Base-by-base conservation (phyloP, 1,140 invertebrate genomes). In the Sarcophaga bullata region DNA sequence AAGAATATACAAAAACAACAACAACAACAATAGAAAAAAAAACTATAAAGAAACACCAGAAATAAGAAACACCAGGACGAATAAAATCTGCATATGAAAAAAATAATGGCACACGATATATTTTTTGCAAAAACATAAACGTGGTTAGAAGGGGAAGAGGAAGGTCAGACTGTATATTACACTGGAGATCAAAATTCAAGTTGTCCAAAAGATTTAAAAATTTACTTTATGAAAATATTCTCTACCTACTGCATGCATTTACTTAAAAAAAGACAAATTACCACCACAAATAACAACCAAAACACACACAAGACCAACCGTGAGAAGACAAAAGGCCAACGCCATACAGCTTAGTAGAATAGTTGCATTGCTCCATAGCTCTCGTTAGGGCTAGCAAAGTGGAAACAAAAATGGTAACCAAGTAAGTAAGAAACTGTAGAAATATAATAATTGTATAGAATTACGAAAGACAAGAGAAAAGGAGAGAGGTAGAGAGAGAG, bases 401-500 rank as follows among this genome's bases (percentile, higher is more conserved):
- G 25, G 25, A 37, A 37, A 37, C n/a, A 37, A 37, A 37, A 37
- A 2, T 37, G 25, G 25, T 37, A 37, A 37, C 25, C 25, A 37
- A 37, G 25, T 37, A 37, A 37, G 25, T 37, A 37, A 4, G 25
- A 37, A 37, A 37, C 25, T 37, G 4, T 37, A 37, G 25, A 37
- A 37, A 37, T 37, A 37, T 37, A 37, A 37, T 37, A 37, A 37
- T 37, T 37, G 25, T 37, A 37, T 37, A 37, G 25, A 37, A 37
- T 37, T 37, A 37, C 25, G 25, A 37, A 37, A 37, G 25, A 37
- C 25, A 37, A 37, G 25, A 37, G 25, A 37, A 37, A 37, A 37
- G 25, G 25, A 37, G 25, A 37, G 25, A 37, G 25, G 4, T 1
- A 68, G 54, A 82, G 80, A 80, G 75, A 49, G 86, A 86, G 87